phyloP scores from a whole-genome alignment of 2,888 invertebrate genomes.

The Drosophila parthenogenetica region DNA sequence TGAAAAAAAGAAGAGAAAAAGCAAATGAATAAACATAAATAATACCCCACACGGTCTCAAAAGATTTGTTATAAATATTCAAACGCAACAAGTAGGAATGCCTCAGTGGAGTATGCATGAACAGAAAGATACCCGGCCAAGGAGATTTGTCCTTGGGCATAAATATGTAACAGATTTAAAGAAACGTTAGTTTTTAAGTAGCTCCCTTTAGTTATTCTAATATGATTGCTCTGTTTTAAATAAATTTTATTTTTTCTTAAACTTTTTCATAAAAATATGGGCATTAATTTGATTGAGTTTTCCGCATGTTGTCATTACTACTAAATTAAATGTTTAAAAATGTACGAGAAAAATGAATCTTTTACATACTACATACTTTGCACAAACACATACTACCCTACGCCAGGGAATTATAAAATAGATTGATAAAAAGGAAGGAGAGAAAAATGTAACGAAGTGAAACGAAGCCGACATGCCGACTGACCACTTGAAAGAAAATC shows the following conservation, averaged over 20 bases:
- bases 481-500: conserved; percentile 68
- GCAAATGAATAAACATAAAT: conserved; percentile 29
- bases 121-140: not conserved
- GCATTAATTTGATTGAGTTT: too few species aligned
- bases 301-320: too few species aligned
- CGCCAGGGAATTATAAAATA: not conserved
- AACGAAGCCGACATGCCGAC: conserved; percentile 28
- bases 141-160: not conserved
- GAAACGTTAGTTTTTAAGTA: too few species aligned
- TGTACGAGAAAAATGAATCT: too few species aligned
- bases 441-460: conserved; percentile 25
- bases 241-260: too few species aligned
- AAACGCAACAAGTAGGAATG: conserved; percentile 20
- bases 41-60: conserved; percentile 38
- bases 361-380: too few species aligned
- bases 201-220: too few species aligned
- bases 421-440: conserved; percentile 5
- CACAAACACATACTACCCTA: not conserved
- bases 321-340: too few species aligned
- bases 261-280: too few species aligned
- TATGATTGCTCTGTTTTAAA: too few species aligned
- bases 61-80: conserved; percentile 59
- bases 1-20: conserved; percentile 41
- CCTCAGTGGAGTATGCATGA: not conserved
- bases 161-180: too few species aligned